A percentile compares a stretch with the other conserved stretches of the same genome.
Conservation (phyloP, 1,140 invertebrate species). For the Achroia grisella region DNA sequence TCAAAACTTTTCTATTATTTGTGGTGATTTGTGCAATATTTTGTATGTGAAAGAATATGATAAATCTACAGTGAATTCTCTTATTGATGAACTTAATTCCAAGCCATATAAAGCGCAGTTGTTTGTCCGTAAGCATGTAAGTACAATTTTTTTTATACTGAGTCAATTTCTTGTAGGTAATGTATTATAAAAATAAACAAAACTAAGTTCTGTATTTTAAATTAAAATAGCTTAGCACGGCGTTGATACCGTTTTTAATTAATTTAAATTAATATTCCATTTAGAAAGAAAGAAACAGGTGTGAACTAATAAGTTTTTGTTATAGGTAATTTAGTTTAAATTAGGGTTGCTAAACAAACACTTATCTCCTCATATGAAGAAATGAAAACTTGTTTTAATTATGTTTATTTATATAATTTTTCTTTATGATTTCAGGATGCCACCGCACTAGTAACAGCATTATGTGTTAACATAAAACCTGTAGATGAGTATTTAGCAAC, state of each 20-base stretch:
- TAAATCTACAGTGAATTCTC: constrained; percentile 36
- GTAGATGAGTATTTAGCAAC: constrained; percentile 50
- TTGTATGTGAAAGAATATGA: constrained; percentile 40
- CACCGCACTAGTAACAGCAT: constrained; percentile 30
- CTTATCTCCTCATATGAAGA: no score
- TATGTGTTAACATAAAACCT: constrained; percentile 49
- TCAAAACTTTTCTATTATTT: constrained; percentile 38
- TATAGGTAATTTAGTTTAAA: no score
- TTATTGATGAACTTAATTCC: constrained; percentile 55
- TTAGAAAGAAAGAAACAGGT: no score
- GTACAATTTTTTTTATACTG: neutral
- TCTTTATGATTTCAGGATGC: constrained; percentile 41
- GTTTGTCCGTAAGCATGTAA: constrained; percentile 48
- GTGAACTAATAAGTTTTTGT: neutral
- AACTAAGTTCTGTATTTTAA: no score
- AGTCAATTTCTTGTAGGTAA: no score
- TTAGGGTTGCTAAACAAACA: no score
- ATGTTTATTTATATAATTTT: neutral
- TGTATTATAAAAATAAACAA: no score
- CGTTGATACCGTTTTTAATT: no score
- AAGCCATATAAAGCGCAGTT: constrained; percentile 46
- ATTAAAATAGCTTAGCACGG: no score
- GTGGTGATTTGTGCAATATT: constrained; percentile 43
- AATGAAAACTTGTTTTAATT: no score
- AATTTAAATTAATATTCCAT: no score